phyloP scores from a whole-genome alignment of 2,113 vertebrate genomes.

The Neotoma lepida region DNA sequence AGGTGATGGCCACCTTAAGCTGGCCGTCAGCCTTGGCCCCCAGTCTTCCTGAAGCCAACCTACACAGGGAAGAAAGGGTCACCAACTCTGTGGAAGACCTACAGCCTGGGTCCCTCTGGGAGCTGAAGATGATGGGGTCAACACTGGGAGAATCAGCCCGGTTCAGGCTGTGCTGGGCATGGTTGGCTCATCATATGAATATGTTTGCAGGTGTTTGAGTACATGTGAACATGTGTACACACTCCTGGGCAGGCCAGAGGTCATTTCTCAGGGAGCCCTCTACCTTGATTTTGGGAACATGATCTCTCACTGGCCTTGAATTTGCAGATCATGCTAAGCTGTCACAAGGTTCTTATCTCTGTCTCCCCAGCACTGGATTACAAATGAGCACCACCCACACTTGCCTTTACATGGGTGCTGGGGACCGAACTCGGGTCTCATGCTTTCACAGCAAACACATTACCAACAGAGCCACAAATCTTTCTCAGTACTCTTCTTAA shows the following conservation, averaged over 20 bases:
- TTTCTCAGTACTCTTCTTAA: not conserved
- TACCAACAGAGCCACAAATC: not conserved
- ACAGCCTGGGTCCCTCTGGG: not conserved
- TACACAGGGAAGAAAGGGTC: not conserved
- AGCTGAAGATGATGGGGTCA: not conserved
- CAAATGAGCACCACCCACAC: not conserved
- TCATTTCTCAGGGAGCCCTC: not conserved
- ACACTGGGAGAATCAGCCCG: not conserved
- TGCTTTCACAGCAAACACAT: not conserved
- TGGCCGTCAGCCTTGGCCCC: not conserved
- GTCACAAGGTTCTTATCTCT: not conserved
- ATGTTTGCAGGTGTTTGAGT: not conserved
- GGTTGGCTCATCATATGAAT: fast-evolving
- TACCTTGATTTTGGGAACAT: not conserved
- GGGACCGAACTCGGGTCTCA: not conserved
- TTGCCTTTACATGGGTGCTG: not conserved
- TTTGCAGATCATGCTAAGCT: not conserved
- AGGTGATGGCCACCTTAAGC: not conserved
- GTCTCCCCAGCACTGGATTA: not conserved
- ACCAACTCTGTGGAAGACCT: not conserved
- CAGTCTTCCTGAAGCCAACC: not conserved
- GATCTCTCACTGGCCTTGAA: not conserved
- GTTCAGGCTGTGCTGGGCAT: fast-evolving
- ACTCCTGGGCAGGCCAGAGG: not conserved
- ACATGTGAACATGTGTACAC: not conserved